Evolutionary conservation across 2,113 vertebrate species (phyloP).

Genomic region (Siphamia tubifer): DNA sequence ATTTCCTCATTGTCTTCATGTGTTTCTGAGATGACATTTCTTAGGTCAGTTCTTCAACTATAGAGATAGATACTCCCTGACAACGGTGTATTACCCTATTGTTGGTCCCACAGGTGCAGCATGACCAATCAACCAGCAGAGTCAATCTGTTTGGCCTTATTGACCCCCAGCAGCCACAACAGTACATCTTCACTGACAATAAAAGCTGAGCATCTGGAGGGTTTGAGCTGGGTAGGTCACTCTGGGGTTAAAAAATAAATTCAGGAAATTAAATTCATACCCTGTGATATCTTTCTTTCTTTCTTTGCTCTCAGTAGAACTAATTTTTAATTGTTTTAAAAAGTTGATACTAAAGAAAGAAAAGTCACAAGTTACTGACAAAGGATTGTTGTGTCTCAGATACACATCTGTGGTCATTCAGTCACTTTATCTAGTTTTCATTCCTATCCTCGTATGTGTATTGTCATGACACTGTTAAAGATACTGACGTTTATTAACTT

Average conservation of each 20-base stretch:
- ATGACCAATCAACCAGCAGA: slow-evolving; percentile 25
- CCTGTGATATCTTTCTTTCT: no score
- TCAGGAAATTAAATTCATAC: background rate
- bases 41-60: slow-evolving; percentile 1
- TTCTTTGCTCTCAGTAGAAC: no score
- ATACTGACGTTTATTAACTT: no score
- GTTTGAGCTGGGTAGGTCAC: slow-evolving; percentile 13
- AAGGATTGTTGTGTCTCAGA: no score
- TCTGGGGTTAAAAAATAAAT: slow-evolving; percentile 19
- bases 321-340: no score
- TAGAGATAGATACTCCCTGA: background rate
- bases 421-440: no score
- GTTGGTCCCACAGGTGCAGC: slow-evolving; percentile 49
- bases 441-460: no score
- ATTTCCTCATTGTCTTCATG: background rate
- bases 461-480: no score
- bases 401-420: no score
- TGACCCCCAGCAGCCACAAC: slow-evolving; percentile 54
- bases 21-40: background rate
- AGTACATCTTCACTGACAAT: slow-evolving; percentile 28
- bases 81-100: background rate
- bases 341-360: no score
- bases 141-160: slow-evolving; percentile 52
- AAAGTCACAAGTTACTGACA: no score
- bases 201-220: slow-evolving; percentile 7